These are phyloP conservation scores for Lycocorax pyrrhopterus DNA, from an alignment of 2,113 vertebrate species.

Conservation along the genomic window DNA sequence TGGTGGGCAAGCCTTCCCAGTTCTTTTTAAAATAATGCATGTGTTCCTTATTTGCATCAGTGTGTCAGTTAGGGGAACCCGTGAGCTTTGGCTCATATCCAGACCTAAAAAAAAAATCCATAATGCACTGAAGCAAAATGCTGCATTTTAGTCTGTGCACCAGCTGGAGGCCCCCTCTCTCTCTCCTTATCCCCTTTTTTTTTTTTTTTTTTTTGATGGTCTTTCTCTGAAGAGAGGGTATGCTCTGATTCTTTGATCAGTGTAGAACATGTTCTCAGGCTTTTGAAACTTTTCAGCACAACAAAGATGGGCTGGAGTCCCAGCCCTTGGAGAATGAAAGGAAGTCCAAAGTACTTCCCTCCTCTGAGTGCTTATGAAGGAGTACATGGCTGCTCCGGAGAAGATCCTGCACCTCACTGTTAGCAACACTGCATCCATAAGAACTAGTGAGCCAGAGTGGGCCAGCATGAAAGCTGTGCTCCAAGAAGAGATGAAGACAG, in stretches of 20 bases:
- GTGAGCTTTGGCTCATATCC: neutral
- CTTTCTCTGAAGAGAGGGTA: neutral
- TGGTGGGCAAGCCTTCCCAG: neutral
- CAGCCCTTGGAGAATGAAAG: neutral
- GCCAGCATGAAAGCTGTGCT: neutral
- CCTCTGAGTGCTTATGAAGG: neutral
- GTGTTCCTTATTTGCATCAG: neutral
- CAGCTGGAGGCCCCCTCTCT: neutral
- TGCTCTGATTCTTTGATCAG: neutral
- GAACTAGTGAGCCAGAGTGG: neutral
- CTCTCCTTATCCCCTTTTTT: neutral
- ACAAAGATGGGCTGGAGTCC: neutral
- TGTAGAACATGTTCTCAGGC: neutral
- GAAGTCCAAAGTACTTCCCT: neutral
- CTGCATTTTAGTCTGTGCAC: neutral
- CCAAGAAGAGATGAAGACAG: neutral
- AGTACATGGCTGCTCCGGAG: neutral
- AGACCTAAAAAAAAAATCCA: neutral
- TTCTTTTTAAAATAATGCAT: neutral
- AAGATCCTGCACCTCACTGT: neutral
- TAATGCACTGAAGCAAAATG: neutral
- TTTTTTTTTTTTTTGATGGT: neutral
- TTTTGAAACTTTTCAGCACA: neutral
- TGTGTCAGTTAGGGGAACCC: neutral
- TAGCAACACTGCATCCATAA: neutral